Evolutionary conservation across 2,797 vertebrate genomes (phyloP).

Genomic region (Thaleichthys pacificus): DNA sequence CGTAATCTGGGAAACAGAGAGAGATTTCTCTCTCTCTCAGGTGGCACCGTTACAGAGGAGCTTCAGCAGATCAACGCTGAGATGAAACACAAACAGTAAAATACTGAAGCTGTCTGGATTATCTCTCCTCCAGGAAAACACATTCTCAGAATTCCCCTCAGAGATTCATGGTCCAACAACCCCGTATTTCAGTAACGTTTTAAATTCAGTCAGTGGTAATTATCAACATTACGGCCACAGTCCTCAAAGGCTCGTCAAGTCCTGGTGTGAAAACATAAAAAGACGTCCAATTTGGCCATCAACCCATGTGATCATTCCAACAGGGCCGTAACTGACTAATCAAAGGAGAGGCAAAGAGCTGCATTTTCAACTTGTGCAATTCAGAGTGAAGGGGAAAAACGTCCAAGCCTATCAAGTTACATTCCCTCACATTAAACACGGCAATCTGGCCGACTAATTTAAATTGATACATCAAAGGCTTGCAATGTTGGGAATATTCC

Average conservation of each 20-base stretch:
- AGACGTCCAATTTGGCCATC: conserved; percentile 77
- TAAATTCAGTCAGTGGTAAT: conserved; percentile 67
- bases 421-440: conserved; percentile 75
- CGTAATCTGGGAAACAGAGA: conserved; percentile 65
- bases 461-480: conserved; percentile 81
- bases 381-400: conserved; percentile 55
- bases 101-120: conserved; percentile 69
- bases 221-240: conserved; percentile 64
- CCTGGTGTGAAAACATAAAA: conserved; percentile 74
- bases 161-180: conserved; percentile 52
- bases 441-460: conserved; percentile 76
- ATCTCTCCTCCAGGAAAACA: conserved; percentile 62
- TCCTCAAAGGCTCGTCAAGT: conserved; percentile 77
- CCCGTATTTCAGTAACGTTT: conserved; percentile 51
- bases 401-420: conserved; percentile 76
- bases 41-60: conserved; percentile 73
- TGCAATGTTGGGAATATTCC: conserved; percentile 71
- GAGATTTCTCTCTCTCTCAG: conserved; percentile 65
- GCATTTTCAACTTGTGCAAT: conserved; percentile 69
- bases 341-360: conserved; percentile 78
- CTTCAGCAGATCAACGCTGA: conserved; percentile 74
- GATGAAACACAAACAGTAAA: conserved; percentile 60
- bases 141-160: conserved; percentile 40
- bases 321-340: conserved; percentile 78
- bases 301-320: conserved; percentile 74